A percentile compares a stretch with the other conserved stretches of the same genome.
Evolutionary conservation across 2,113 vertebrate genomes (phyloP).

Genomic region (Heliornis fulica): DNA sequence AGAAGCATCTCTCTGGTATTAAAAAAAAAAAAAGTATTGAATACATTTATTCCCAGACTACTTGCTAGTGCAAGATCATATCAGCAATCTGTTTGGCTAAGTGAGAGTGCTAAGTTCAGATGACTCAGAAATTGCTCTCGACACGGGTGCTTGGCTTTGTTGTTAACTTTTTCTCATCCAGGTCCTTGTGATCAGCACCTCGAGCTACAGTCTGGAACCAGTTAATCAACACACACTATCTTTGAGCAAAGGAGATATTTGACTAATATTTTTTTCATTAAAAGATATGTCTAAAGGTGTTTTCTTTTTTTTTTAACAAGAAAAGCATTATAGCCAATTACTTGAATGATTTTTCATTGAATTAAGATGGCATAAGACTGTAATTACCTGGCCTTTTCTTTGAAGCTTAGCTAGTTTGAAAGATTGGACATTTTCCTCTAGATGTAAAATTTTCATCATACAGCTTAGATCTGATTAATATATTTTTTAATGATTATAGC

Average conservation of each 20-base stretch:
- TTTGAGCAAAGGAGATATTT: neutral
- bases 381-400: neutral
- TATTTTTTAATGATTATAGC: neutral
- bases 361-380: neutral
- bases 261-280: neutral
- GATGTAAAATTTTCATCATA: neutral
- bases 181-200: neutral
- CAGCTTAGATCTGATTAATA: neutral
- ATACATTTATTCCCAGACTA: neutral
- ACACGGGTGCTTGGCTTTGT: neutral
- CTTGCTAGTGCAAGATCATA: neutral
- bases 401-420: neutral
- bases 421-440: neutral
- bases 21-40: neutral
- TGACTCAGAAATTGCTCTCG: neutral
- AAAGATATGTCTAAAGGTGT: neutral
- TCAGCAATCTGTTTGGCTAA: neutral
- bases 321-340: neutral
- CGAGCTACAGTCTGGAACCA: neutral
- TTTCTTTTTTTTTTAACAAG: neutral
- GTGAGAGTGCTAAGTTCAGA: neutral
- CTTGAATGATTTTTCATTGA: neutral
- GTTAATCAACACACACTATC: neutral
- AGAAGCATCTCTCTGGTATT: neutral
- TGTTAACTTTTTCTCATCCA: neutral